A percentile compares a stretch with the other conserved stretches of the same genome.
phyloP scores from a whole-genome alignment of 2,888 invertebrate species.

The Cheiracanthium punctorium region DNA sequence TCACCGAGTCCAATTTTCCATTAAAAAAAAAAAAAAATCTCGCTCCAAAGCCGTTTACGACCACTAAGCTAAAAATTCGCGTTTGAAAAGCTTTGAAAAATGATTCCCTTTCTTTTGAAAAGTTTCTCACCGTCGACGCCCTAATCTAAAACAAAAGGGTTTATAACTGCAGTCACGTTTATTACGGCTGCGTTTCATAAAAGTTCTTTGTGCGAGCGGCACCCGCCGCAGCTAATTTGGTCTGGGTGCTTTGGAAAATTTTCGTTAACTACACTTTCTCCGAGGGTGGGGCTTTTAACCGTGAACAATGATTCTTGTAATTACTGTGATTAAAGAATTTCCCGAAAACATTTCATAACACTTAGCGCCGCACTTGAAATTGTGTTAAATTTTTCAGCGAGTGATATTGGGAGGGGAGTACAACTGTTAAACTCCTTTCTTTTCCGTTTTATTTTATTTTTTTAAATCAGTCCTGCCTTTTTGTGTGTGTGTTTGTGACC shows the following conservation, averaged over 20 bases:
- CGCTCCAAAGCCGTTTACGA: neutral
- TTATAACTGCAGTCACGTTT: slow-evolving; percentile 6
- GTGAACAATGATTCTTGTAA: slow-evolving; percentile 8
- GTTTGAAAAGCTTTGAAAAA: neutral
- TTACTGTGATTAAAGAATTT: slow-evolving; percentile 7
- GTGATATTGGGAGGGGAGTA: neutral
- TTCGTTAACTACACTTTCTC: neutral
- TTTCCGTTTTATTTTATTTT: too few relatives aligned
- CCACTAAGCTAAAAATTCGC: neutral
- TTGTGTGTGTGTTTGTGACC: too few relatives aligned
- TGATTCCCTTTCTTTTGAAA: neutral
- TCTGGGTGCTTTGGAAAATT: neutral
- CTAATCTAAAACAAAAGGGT: slow-evolving; percentile 3
- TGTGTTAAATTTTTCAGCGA: neutral
- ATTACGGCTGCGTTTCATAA: neutral
- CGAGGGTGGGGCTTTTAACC: neutral
- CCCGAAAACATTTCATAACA: slow-evolving; percentile 2
- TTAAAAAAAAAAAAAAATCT: too few relatives aligned
- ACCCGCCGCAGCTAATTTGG: neutral
- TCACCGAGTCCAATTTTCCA: too few relatives aligned
- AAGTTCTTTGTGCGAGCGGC: neutral
- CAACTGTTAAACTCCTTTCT: neutral
- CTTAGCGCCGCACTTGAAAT: neutral
- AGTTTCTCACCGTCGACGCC: neutral
- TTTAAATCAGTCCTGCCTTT: too few relatives aligned